These are phyloP conservation scores for Dastarcus helophoroides DNA, from an alignment of 2,888 invertebrate genomes.

Conservation along the genomic window DNA sequence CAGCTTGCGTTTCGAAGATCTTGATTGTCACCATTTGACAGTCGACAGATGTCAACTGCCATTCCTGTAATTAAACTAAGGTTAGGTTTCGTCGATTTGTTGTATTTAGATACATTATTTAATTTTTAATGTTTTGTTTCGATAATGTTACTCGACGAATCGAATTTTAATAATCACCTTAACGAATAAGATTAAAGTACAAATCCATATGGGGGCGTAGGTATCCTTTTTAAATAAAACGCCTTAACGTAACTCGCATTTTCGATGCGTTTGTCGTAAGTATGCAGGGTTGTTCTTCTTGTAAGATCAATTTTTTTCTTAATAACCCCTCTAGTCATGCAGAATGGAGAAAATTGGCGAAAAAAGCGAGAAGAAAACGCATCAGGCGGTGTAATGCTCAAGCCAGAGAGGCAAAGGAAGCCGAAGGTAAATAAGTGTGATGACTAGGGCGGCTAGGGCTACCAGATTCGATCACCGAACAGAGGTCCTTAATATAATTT, in stretches of 20 bases:
- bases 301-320: neutral
- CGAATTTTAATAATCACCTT: no score
- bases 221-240: conserved; percentile 32
- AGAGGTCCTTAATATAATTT: neutral
- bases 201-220: conserved; percentile 38
- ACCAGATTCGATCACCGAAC: neutral
- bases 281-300: neutral
- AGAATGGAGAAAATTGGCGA: conserved; percentile 62
- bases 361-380: conserved; percentile 58
- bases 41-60: no score
- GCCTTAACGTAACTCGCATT: conserved; percentile 1
- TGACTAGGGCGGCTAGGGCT: no score
- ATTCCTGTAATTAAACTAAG: no score
- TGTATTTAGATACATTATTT: no score
- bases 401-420: conserved; percentile 40
- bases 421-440: conserved; percentile 29
- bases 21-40: no score
- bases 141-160: no score
- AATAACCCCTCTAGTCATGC: conserved; percentile 42
- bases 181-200: no score
- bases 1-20: no score
- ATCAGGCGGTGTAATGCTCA: conserved; percentile 49
- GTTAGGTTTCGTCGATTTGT: no score
- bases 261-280: neutral
- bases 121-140: no score